Base-by-base conservation (phyloP, 2,113 vertebrate genomes). In the Galbula dea region DNA sequence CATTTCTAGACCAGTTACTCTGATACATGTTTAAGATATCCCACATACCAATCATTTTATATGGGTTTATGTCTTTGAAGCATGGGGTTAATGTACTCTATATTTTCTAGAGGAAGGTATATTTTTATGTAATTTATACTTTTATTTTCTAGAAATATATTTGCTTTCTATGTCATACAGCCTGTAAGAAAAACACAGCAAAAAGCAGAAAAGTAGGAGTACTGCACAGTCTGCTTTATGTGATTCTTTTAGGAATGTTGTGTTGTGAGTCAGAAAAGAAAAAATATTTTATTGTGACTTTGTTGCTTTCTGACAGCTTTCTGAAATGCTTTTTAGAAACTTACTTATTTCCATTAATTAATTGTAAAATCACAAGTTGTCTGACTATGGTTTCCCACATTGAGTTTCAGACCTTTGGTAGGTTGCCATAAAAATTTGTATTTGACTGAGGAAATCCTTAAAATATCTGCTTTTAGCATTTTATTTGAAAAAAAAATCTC, bases 241-340 rank as follows among this genome's bases (percentile, higher is more conserved):
- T 89, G 59, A 79, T 79, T 57, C 41, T 92, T 77, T 58, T 89
- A 48, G 83, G 71, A 95, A 88, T 66, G 90, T 73, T 86, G 54
- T 75, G 19, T 23, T 41, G 26, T 90, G 87, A 96, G 93, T 90
- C 65, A 82, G 17, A 79, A 84, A 77, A n/a, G 43, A 85, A 24
- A 74, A 96, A 93, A 68, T 80, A 87, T 68, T 49, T 57, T 45
- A 30, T 58, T 81, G 10, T 26, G 73, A 41, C 73, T 30, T 37
- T 83, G 43, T 85, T 88, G 63, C 39, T 96, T 92, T 61, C 41
- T 90, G 54, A 73, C 77, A 65, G 27, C 10, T 77, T 90, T 88
- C 24, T 83, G 36, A 93, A 86, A 58, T 67, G 34, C 11, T 59
- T 69, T 83, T 67, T 54, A 74, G 27, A 95, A 88, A 72, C 24